Evolutionary conservation across 2,888 invertebrate species (phyloP), one percentile per base, ranked within the genome.

Genomic region (Catocala nupta): DNA sequence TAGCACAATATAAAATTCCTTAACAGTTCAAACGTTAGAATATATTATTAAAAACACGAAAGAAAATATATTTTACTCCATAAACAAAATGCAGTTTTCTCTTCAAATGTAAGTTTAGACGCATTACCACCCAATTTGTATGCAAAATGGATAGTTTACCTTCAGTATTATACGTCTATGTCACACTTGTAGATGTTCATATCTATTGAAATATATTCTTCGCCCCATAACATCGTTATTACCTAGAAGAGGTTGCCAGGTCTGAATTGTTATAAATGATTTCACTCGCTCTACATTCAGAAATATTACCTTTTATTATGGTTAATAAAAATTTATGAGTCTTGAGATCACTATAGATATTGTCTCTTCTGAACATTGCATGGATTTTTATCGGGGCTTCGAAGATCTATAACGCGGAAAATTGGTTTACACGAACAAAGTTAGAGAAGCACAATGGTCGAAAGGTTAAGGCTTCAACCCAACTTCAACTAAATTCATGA

Each of bases 181-280:
- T 39, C 6, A 39, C 36, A 39, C 9, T 39, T 39, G 36, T 43
- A 43, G 43, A 11, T 43, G 5, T 25, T 43, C 33, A 48, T 70
- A 73, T 66, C 53, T 57, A 34, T 67, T 72, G 58, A 72, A 57
- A 66, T 74, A 74, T 70, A 72, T 70, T 53, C 56, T 67, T 47
- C 45, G 63, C 63, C 61, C 61, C 47, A 71, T 70, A 70, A 61
- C 74, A 66, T 70, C 62, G 73, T 73, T 73, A 72, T 74, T 72
- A 11, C 39, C 13, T 42, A 11, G 34, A 5, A 13, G 9, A 39
- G 50, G 45, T 76, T 58, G 62, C 65, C 62, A 62, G 61, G 55
- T 65, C 65, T 63, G 65, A 63, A 72, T 68, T 64, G 73, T 70
- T 63, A 76, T 70, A 73, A 77, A 76, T 75, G 70, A 66, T 66